Base-by-base conservation (phyloP, 2,888 invertebrate genomes). In the Idaea biselata region DNA sequence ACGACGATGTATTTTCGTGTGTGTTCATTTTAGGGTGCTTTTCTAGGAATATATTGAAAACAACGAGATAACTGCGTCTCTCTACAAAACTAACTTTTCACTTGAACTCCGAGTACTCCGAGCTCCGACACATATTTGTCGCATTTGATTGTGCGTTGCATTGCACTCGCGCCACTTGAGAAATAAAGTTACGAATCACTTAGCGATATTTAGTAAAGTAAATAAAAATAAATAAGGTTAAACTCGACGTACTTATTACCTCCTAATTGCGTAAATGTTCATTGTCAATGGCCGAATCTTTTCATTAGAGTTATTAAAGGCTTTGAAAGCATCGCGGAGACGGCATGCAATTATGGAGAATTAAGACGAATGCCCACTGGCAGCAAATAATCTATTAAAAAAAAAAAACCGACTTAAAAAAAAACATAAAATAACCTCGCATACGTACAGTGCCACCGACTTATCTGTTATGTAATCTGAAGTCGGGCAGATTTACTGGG, bases 101-200 rank as follows among this genome's bases (percentile, higher is more conserved):
- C n/a, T 25, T 25, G 25, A 25, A 25, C 25, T 25, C 25, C 8
- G 44, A 14, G 8, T 44, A 5, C 7, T 1, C 14, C 8, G 8
- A 44, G 2, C 44, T 44, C 14, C 44, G 44, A 44, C 44, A 7
- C 25, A 25, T 25, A 8, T 44, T 44, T 44, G 44, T 44, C 44
- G 44, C 44, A 44, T 44, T 44, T 44, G 3, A 44, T 44, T 44
- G 44, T 44, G 44, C 44, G 44, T 14, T 44, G 44, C 25, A 5
- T 25, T 25, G 25, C 25, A 1, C 25, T 25, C 25, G 25, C 25
- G 25, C 32, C 32, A 32, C 44, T 44, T 44, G 44, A 44, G 44
- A 44, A 44, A 44, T 44, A 44, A 44, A 44, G 44, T 44, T 44
- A 44, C 44, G 44, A 44, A 44, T 44, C 44, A 44, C 44, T 44